Percentiles rank a stretch among this genome's conserved stretches.
These are phyloP conservation scores for Pluvianellus socialis DNA, from an alignment of 2,113 vertebrate genomes.

Conservation along the genomic window DNA sequence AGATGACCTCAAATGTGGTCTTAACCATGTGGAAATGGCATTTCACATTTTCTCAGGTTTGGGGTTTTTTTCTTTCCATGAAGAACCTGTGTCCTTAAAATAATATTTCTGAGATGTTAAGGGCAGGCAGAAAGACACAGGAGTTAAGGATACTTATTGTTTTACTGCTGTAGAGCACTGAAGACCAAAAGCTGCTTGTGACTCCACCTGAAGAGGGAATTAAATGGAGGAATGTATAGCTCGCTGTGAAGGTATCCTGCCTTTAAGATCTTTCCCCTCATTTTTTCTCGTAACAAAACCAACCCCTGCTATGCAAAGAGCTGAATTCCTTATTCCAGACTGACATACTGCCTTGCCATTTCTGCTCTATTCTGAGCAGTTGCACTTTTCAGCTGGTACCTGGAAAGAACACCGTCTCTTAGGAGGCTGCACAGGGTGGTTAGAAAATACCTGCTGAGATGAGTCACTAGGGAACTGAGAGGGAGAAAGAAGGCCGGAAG, in stretches of 20 bases:
- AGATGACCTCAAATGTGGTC: neutral
- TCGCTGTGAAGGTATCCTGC: neutral
- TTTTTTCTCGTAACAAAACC: slow-evolving; percentile 13
- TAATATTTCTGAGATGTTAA: neutral
- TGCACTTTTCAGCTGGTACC: slow-evolving; percentile 46
- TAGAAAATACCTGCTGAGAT: slow-evolving; percentile 58
- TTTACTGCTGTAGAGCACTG: neutral
- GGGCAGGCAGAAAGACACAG: neutral
- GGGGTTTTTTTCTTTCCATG: neutral
- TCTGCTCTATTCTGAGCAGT: slow-evolving; percentile 42
- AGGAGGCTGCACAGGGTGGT: neutral
- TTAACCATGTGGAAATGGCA: neutral
- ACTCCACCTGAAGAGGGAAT: neutral
- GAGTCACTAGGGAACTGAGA: slow-evolving; percentile 10
- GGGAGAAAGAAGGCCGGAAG: neutral
- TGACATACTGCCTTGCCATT: slow-evolving; percentile 31
- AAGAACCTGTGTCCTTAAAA: neutral
- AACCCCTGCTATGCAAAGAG: neutral
- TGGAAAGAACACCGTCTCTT: slow-evolving; percentile 30
- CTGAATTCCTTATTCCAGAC: slow-evolving; percentile 23
- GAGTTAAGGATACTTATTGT: neutral
- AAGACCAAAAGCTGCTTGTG: neutral
- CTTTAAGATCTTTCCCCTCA: neutral
- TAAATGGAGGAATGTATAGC: neutral
- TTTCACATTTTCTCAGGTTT: neutral